Percentiles rank a stretch among this genome's conserved stretches.
These are phyloP conservation scores for Dioctria linearis DNA, from an alignment of 2,888 invertebrate species.

Conservation along the genomic window DNA sequence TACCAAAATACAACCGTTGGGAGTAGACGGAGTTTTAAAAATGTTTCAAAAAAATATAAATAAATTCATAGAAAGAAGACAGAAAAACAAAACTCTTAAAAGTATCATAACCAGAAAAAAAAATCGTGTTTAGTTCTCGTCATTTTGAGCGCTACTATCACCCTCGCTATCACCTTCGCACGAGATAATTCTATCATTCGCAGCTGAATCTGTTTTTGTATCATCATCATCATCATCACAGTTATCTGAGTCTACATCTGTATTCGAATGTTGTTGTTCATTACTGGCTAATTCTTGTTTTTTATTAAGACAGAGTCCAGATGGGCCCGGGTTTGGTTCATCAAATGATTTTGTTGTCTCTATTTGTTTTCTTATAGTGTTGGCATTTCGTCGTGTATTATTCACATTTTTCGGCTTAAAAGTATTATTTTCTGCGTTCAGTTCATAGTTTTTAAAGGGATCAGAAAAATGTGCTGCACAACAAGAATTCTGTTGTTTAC, in stretches of 20 bases:
- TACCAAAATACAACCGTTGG: conserved; percentile 39
- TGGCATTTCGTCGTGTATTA: conserved; percentile 2
- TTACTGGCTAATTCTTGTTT: not conserved
- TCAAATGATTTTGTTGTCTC: not conserved
- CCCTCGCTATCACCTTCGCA: conserved; percentile 1
- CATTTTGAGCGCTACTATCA: conserved; percentile 30
- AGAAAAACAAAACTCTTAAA: not conserved
- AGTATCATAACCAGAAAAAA: not conserved
- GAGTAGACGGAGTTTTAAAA: conserved; percentile 24
- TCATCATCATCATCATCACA: conserved; percentile 42
- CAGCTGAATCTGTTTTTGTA: conserved; percentile 17
- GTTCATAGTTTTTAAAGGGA: conserved; percentile 69
- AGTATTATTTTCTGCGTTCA: conserved; percentile 68
- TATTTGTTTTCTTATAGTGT: not conserved
- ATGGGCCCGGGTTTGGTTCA: conserved; percentile 29
- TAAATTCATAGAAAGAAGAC: conserved; percentile 7
- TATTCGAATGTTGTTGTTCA: not conserved
- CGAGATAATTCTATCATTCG: conserved; percentile 21
- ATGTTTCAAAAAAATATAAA: conserved; percentile 10
- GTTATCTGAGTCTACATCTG: conserved; percentile 2
- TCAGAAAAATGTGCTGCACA: conserved; percentile 64
- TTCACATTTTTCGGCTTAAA: conserved; percentile 64
- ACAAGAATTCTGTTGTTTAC: conserved; percentile 58
- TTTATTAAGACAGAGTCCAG: conserved; percentile 11
- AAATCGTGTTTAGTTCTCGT: conserved; percentile 3